phyloP scores from a whole-genome alignment of 2,797 vertebrate genomes.

The Chrosomus eos region DNA sequence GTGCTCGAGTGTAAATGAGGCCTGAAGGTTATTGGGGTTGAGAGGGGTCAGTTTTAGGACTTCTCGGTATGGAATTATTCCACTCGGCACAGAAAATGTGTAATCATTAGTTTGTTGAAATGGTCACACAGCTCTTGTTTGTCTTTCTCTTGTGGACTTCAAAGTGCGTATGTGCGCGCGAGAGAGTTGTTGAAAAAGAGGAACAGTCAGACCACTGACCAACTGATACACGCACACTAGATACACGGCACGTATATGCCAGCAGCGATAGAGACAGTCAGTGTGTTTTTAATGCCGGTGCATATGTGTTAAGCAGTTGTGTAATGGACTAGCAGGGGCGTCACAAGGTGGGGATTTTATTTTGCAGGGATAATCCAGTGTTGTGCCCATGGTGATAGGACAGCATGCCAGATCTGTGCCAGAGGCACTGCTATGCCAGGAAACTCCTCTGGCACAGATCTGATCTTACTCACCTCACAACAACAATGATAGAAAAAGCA shows the following conservation, averaged over 20 bases:
- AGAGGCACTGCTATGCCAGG: conserved; percentile 7
- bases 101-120: conserved; percentile 44
- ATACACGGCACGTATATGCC: background rate
- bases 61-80: background rate
- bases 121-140: conserved; percentile 13
- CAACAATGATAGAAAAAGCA: background rate
- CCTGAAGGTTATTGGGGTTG: conserved; percentile 32
- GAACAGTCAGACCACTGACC: conserved; percentile 40
- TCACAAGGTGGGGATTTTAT: conserved; percentile 52
- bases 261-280: background rate
- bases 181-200: conserved; percentile 45
- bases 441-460: background rate
- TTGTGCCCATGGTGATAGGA: conserved; percentile 40
- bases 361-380: conserved; percentile 43
- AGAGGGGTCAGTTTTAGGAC: conserved; percentile 34
- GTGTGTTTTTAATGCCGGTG: conserved; percentile 16
- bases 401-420: conserved; percentile 25
- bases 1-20: background rate
- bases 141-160: conserved; percentile 47
- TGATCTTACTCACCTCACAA: background rate
- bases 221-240: conserved; percentile 7
- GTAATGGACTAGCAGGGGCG: conserved; percentile 38
- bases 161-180: conserved; percentile 31
- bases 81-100: conserved; percentile 29
- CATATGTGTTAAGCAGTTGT: conserved; percentile 45